Evolutionary conservation across 2,888 invertebrate genomes (phyloP), one percentile per base, ranked within the genome.

Genomic region (Heliconius aoede): DNA sequence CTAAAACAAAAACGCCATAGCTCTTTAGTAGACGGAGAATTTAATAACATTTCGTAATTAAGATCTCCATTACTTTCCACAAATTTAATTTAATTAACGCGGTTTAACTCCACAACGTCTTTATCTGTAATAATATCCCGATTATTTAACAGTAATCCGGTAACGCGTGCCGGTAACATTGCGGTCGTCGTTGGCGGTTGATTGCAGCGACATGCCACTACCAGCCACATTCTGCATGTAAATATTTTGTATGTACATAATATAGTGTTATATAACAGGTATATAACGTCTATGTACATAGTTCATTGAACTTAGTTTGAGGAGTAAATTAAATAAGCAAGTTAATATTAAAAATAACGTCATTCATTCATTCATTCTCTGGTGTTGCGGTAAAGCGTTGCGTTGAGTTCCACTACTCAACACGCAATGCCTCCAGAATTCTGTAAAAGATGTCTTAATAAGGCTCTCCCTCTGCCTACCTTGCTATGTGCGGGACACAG

Each of bases 141-240:
- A 72, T 72, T 72, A 72, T 72, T 60, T 72, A 72, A 60, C 60
- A 72, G 60, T 72, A 60, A 73, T 76, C 71, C 73, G 73, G 60
- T 74, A 74, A 77, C 55, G 71, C 72, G 55, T 73, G 75, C 76
- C 79, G 72, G 74, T 76, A 78, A 77, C 80, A 79, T 26, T 78
- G 80, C 77, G 81, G 81, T 78, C 72, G 67, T 77, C 76, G 81
- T 78, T 72, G 67, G 79, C 78, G 79, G 81, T 81, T 77, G 76
- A 76, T 73, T 78, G 72, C 74, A 80, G 73, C 76, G 72, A 73
- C 81, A 77, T 61, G 77, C 71, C 76, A 73, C 60, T 72, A 68
- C 69, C 75, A 64, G 51, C 69, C 75, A 67, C 58, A 72, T 72
- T 78, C 72, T 76, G 67, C 62, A 64, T 76, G 76, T 74, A 76